These are phyloP conservation scores for Fissipunctia ypsillon DNA, from an alignment of 2,888 invertebrate species.

Conservation along the genomic window DNA sequence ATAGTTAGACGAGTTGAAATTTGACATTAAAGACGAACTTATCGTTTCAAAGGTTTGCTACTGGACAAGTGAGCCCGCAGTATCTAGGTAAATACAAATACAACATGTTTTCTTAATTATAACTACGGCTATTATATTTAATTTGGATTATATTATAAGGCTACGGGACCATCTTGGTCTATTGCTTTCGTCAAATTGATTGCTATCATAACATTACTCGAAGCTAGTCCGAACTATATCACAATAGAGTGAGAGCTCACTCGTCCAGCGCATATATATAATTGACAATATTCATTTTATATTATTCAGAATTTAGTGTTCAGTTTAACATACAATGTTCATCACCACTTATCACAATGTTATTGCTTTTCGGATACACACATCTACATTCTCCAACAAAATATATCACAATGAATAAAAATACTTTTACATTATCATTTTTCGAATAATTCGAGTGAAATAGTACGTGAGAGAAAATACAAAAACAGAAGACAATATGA, in stretches of 20 bases:
- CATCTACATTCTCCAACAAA: slow-evolving; percentile 84
- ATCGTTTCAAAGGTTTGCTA: slow-evolving; percentile 56
- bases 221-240: slow-evolving; percentile 44
- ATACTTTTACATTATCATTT: slow-evolving; percentile 78
- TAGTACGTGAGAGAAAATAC: slow-evolving; percentile 71
- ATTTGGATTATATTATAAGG: slow-evolving; percentile 64
- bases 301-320: slow-evolving; percentile 76
- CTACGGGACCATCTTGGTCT: slow-evolving; percentile 64
- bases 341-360: slow-evolving; percentile 87
- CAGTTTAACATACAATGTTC: slow-evolving; percentile 77
- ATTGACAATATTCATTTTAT: slow-evolving; percentile 86
- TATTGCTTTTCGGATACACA: slow-evolving; percentile 89
- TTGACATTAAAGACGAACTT: slow-evolving; percentile 65
- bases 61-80: slow-evolving; percentile 51
- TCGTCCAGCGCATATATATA: slow-evolving; percentile 75
- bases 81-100: slow-evolving; percentile 56
- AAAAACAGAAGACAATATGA: slow-evolving; percentile 74
- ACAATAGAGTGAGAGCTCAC: slow-evolving; percentile 67
- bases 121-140: slow-evolving; percentile 57
- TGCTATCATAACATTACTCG: slow-evolving; percentile 58
- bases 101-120: slow-evolving; percentile 54
- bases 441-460: slow-evolving; percentile 75
- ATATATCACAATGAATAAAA: slow-evolving; percentile 88
- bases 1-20: slow-evolving; percentile 70
- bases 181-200: slow-evolving; percentile 65